Base-by-base conservation (phyloP, 64 coral and sea anemone species). In the Exaiptasia diaphana region DNA sequence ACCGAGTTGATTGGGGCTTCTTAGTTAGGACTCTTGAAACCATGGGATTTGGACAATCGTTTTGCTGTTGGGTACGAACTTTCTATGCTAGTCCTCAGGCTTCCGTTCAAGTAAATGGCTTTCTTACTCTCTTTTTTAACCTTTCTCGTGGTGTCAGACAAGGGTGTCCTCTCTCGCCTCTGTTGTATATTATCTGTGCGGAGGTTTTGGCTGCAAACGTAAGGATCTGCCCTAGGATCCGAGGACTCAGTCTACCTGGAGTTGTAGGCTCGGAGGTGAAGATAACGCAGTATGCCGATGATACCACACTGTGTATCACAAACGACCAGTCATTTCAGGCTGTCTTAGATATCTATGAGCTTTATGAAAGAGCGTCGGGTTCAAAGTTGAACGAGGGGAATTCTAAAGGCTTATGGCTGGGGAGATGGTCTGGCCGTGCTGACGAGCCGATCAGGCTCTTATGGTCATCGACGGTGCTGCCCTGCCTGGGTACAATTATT, bases 1-100 rank as follows among this genome's bases (percentile, higher is more conserved):
- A 88, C 34, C 21, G 68, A 0, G 78, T 90, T 1, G 87, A 83
- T n/a, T 90, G 88, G 88, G 12, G 15, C 4, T 90, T 83, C 43
- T 15, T 91, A 0, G 2, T 11, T 2, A n/a, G 45, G 0, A 85
- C 72, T 20, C 81, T 91, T 5, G 1, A 1, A 37, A 0, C 4
- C 11, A 83, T 82, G 76, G 77, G 77, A 9, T 90, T 90, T 13
- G 68, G 76, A 20, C 78, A 52, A 15, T 74, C 67, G 0, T 82
- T 82, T 18, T 37, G 56, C 2, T 1, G 41, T 0, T 77, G 79
- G 79, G 79, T 83, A 3, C 13, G 11, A 0, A 25, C 77, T 0
- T 83, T 83, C 5, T 90, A 77, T 77, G 13, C 44, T 25, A 5
- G 53, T 0, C 20, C 78, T 10, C 24, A 50, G 1, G 38, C 37